Evolutionary conservation across 2,797 vertebrate species (phyloP), one percentile per base, ranked within the genome.

Genomic region (Loris lydekkerianus): DNA sequence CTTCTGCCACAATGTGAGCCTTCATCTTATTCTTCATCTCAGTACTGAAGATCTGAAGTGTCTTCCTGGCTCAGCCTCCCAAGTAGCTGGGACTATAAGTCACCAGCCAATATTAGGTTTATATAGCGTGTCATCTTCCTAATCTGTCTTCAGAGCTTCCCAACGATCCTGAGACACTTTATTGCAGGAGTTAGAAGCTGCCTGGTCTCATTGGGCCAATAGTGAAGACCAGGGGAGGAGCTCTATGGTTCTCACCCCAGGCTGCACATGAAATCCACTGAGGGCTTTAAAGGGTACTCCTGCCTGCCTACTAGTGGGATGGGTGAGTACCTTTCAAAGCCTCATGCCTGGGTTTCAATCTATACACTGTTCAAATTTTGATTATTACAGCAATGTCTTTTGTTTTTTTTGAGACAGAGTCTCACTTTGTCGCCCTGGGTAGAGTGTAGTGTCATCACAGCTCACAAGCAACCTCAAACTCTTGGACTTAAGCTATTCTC

Each of bases 11-110:
- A 1, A 99, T 99, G 97, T 99, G 99, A 87, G 99, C 99, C 98
- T 99, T 99, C 98, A 99, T 98, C 98, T 99, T 99, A 95, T 99
- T 99, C 98, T 99, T 99, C 99, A 99, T 99, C 98, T 99, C 99
- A 92, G 99, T 99, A 98, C 99, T 99, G 98, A 99, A 99, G 97
- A 99, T 99, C 97, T 99, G 99, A 97, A 99, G 99, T 0, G 99
- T 99, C 98, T 99, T 99, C 88, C 99, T 99, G 84, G 99, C 99
- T 99, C 40, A 40, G 40, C 40, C 40, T 40, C 40, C 40, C 40
- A 40, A 40, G 40, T 40, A 40, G 40, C 40, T 40, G 40, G 40
- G 40, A 40, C 40, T 40, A 40, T 5, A 40, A 40, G 40, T 40
- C 40, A 40, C 40, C 40, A 34, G 34, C 34, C 34, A 40, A 40